Percentiles rank a stretch among this genome's conserved stretches.
These are phyloP conservation scores for Panthera uncia DNA, from an alignment of 2,113 vertebrate species.

Conservation along the genomic window DNA sequence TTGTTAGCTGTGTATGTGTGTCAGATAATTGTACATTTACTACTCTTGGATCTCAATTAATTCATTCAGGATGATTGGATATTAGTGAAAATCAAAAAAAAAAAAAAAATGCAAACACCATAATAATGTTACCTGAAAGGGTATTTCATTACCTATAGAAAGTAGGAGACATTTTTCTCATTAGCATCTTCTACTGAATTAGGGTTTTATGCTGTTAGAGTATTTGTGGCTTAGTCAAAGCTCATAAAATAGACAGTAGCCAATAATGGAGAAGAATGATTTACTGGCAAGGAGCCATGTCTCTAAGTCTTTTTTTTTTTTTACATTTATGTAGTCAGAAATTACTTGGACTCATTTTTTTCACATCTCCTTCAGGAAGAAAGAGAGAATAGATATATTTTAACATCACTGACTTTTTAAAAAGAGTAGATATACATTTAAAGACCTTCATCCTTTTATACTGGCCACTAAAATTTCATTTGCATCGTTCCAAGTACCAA, in stretches of 20 bases:
- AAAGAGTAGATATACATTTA: constrained; percentile 29
- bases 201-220: not conserved
- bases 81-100: not conserved
- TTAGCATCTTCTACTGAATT: constrained; percentile 42
- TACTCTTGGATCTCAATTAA: constrained; percentile 37
- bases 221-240: constrained; percentile 62
- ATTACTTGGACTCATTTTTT: constrained; percentile 15
- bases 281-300: constrained; percentile 43
- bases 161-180: not conserved
- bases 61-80: constrained; percentile 48
- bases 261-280: constrained; percentile 40
- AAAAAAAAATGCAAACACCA: not conserved
- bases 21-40: constrained; percentile 1
- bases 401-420: not conserved
- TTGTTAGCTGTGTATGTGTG: not conserved
- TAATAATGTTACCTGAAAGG: constrained; percentile 27
- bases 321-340: not conserved
- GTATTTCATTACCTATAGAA: constrained; percentile 53
- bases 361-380: constrained; percentile 43
- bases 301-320: not conserved
- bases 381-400: not conserved
- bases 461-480: constrained; percentile 32
- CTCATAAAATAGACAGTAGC: constrained; percentile 60
- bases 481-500: not conserved
- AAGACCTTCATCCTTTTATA: not conserved